A percentile compares a stretch with the other conserved stretches of the same genome.
Evolutionary conservation across 37 sponge, comb jelly and placozoan genomes (phyloP).

Genomic region (Theonella swinhoei): DNA sequence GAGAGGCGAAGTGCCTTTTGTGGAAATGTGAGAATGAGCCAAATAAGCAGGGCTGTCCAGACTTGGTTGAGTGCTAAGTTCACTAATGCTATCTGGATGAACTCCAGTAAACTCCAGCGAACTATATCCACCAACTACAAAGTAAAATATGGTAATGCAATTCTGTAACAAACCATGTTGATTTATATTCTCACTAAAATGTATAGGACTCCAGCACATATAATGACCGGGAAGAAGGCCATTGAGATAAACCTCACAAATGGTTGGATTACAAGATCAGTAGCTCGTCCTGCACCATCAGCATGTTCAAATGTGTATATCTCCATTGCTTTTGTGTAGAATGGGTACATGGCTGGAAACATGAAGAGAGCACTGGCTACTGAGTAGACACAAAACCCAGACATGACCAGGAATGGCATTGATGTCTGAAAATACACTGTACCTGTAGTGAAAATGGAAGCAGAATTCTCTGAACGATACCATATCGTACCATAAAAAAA

Average conservation of each 20-base stretch:
- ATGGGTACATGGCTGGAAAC: conserved; percentile 73
- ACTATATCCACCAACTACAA: conserved; percentile 56
- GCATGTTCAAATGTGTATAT: conserved; percentile 69
- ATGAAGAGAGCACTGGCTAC: conserved; percentile 87
- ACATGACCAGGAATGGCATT: conserved; percentile 40
- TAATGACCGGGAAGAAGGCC: conserved; percentile 65
- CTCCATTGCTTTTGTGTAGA: conserved; percentile 51
- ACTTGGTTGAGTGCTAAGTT: conserved; percentile 85
- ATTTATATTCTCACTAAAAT: conserved; percentile 77
- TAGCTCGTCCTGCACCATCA: conserved; percentile 78
- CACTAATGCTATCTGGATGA: conserved; percentile 57
- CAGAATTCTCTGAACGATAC: not conserved
- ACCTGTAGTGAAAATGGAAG: conserved; percentile 24
- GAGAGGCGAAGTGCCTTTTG: conserved; percentile 61
- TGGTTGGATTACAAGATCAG: conserved; percentile 82
- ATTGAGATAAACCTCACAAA: conserved; percentile 68
- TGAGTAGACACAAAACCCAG: conserved; percentile 72
- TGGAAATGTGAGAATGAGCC: conserved; percentile 75
- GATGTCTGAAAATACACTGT: conserved; percentile 55
- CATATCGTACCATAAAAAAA: not conserved
- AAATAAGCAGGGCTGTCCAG: conserved; percentile 81
- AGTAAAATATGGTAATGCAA: not conserved
- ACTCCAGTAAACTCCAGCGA: conserved; percentile 30
- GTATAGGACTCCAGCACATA: conserved; percentile 77
- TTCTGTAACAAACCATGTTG: not conserved